Evolutionary conservation across 2,888 invertebrate species (phyloP).

Genomic region (Synanthedon formicaeformis): DNA sequence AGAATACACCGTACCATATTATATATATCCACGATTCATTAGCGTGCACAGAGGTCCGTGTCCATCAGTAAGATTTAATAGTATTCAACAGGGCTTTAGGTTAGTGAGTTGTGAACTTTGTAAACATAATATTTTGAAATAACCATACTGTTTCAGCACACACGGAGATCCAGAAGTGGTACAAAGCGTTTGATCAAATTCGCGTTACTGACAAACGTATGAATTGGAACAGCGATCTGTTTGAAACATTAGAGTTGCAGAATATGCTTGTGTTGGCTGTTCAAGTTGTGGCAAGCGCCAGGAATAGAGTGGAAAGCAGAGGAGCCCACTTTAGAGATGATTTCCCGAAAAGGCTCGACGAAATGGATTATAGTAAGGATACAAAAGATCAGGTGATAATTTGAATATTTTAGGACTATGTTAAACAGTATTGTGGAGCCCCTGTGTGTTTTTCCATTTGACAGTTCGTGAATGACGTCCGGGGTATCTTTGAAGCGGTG

Average conservation of each 20-base stretch:
- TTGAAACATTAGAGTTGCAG: conserved; percentile 96
- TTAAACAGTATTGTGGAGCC: no score
- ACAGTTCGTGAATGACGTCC: no score
- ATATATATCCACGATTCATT: no score
- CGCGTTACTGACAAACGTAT: conserved; percentile 78
- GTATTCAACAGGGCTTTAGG: no score
- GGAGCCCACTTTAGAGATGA: conserved; percentile 99
- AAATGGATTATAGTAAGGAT: conserved; percentile 92
- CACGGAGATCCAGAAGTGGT: conserved; percentile 77
- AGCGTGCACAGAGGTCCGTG: no score
- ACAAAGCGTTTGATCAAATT: conserved; percentile 78
- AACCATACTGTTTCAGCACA: conserved; percentile 18
- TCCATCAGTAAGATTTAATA: no score
- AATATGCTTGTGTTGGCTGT: conserved; percentile 92
- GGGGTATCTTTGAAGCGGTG: no score
- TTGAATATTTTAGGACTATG: background rate
- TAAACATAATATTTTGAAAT: no score
- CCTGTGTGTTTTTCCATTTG: no score
- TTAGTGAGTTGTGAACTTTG: no score
- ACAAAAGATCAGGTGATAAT: conserved; percentile 77
- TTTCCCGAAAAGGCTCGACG: conserved; percentile 88
- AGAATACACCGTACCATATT: no score
- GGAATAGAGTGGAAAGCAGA: conserved; percentile 93
- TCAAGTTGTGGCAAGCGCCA: conserved; percentile 86
- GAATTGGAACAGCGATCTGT: conserved; percentile 96